Base-by-base conservation (phyloP, 2,113 vertebrate genomes). In the Pollachius pollachius region DNA sequence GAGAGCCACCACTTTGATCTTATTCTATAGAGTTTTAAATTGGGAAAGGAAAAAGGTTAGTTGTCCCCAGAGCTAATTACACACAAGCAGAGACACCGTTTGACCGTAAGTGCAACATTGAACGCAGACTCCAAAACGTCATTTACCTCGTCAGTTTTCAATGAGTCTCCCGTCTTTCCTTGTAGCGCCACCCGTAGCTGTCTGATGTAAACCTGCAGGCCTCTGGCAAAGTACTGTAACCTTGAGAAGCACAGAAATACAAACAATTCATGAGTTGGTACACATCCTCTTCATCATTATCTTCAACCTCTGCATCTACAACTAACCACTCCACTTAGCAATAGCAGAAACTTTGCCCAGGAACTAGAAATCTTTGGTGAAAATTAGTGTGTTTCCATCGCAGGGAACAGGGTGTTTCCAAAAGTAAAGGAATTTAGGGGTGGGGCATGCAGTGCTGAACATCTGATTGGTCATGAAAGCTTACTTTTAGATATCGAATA, bases 1-100 rank as follows among this genome's bases (percentile, higher is more conserved):
- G 81, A 99, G 90, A 68, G 98, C 97, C 84, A 99, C 98, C 68
- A 99, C 98, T 93, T 99, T 99, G 78, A 99, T 99, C 91, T 98
- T 99, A 90, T 99, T 99, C 98, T 99, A 87, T 25, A 76, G 86
- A 13, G 41, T 48, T 34, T 48, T 48, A 7, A 48, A 48, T 1
- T 0, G 41, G 41, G 41, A 48, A 48, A 48, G 69, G 73, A 41
- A 71, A 73, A 71, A 67, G 52, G 69, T 70, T 60, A 34, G 9
- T 64, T 2, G n/a, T 9, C 7, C 34, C 37, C 11, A 16, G 27
- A 48, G 8, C 62, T 41, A 17, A 13, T 73, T 69, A 57, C 12
- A 66, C 60, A 12, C 60, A 57, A 19, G 27, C 15, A 27, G 27
- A 52, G 13, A 25, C 41, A 13, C 41, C 11, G 11, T 41, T 11